Evolutionary conservation across 2,888 invertebrate genomes (phyloP).

Genomic region (Pteria penguin): DNA sequence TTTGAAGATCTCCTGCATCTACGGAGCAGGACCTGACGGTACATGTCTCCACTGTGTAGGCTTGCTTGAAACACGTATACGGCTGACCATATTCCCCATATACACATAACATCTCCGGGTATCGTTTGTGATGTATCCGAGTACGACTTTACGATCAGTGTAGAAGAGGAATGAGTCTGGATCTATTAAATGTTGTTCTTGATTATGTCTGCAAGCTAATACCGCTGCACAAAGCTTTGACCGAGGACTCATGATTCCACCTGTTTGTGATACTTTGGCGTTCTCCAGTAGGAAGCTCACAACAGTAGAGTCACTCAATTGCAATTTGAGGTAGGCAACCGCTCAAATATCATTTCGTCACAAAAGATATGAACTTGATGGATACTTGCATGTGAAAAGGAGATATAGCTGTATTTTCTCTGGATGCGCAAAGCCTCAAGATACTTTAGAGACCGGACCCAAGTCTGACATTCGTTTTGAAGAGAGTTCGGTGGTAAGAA

Average conservation of each 20-base stretch:
- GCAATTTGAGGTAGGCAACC: background rate
- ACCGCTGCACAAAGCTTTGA: conserved; percentile 1
- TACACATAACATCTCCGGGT: conserved; percentile 39
- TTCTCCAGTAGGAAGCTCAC: background rate
- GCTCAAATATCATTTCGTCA: background rate
- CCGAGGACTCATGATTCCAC: background rate
- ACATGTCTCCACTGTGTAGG: conserved; percentile 43
- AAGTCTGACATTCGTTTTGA: background rate
- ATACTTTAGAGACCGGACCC: background rate
- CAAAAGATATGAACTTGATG: background rate
- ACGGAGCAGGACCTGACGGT: conserved; percentile 1
- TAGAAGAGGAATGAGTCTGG: background rate
- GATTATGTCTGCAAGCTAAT: background rate
- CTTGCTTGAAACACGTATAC: conserved; percentile 15
- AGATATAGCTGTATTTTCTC: background rate
- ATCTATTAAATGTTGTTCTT: background rate
- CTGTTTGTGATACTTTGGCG: background rate
- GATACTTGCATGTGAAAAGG: background rate
- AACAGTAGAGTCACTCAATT: background rate
- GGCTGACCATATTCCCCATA: conserved; percentile 37
- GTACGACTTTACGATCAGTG: background rate
- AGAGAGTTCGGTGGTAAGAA: background rate
- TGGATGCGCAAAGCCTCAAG: background rate
- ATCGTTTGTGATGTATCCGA: conserved; percentile 28
- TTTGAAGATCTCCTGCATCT: background rate